phyloP scores from a whole-genome alignment of 2,797 vertebrate genomes.

The Picus viridis region DNA sequence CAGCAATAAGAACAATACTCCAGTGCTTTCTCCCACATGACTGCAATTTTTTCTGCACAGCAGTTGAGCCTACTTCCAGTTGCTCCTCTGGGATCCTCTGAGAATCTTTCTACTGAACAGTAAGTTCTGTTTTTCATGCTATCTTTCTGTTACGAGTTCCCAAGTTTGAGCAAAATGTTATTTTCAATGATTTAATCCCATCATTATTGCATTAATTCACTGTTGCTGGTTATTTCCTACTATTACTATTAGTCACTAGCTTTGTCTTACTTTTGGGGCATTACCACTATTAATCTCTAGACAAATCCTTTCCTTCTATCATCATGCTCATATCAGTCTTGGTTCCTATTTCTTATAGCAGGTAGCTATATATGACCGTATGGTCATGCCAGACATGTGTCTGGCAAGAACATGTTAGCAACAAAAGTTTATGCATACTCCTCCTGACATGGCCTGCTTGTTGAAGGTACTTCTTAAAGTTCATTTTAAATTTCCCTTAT shows the following conservation, averaged over 20 bases:
- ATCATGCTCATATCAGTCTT: not conserved
- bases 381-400: too few relatives aligned
- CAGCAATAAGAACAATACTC: not conserved
- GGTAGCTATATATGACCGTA: not conserved
- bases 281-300: not conserved
- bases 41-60: accelerated
- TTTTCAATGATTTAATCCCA: not conserved
- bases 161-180: not conserved
- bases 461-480: not conserved
- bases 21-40: not conserved
- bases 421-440: not conserved
- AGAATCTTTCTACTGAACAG: not conserved
- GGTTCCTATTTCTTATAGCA: not conserved
- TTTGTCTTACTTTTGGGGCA: not conserved
- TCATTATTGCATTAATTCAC: not conserved
- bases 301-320: not conserved
- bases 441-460: not conserved
- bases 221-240: not conserved
- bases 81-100: not conserved
- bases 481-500: not conserved
- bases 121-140: not conserved
- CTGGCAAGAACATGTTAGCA: not conserved
- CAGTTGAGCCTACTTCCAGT: not conserved
- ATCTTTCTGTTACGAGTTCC: not conserved
- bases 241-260: not conserved